These are phyloP conservation scores for Cyclura pinguis DNA, from an alignment of 2,797 vertebrate species.

Conservation along the genomic window DNA sequence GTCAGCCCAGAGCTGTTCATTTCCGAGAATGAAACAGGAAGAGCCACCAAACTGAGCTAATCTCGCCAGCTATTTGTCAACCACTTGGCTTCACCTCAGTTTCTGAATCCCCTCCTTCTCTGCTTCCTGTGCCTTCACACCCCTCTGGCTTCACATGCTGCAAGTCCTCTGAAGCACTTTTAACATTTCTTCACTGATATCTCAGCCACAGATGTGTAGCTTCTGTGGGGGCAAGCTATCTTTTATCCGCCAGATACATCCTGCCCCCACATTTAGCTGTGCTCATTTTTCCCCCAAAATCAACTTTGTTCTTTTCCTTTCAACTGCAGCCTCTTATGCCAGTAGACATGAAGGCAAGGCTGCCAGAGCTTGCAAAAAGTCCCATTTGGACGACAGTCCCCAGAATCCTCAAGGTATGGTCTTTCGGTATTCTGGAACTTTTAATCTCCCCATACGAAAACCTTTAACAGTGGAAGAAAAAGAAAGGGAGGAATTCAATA, in stretches of 20 bases:
- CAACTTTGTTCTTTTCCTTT: too few species aligned
- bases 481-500: not conserved
- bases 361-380: too few species aligned
- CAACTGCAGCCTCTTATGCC: not conserved
- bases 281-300: not conserved
- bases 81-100: not conserved
- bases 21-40: not conserved
- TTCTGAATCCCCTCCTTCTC: not conserved
- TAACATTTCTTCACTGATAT: not conserved
- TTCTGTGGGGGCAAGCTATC: not conserved
- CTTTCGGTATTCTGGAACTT: too few species aligned
- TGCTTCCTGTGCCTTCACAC: not conserved
- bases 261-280: not conserved
- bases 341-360: not conserved
- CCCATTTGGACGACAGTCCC: not conserved
- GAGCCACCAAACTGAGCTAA: not conserved
- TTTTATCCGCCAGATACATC: not conserved
- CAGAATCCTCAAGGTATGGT: too few species aligned
- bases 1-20: not conserved
- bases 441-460: too few species aligned
- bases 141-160: too few species aligned
- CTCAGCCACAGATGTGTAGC: not conserved
- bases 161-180: not conserved
- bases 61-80: too few species aligned
- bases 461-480: not conserved